Conservation (phyloP, 2,888 invertebrate genomes). For the Erebia ligea region DNA sequence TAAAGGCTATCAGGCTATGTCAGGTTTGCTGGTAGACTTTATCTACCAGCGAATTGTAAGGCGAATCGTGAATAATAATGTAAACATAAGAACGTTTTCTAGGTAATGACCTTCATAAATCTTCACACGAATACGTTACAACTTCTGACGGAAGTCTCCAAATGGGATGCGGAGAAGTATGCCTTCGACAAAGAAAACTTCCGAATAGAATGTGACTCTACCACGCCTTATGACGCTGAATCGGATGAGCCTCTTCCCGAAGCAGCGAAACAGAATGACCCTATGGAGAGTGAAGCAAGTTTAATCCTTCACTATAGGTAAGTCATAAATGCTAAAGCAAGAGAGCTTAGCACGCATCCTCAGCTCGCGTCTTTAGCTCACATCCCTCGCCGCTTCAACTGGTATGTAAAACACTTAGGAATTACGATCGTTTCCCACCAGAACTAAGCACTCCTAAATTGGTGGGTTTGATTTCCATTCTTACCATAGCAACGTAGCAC, state of each 20-base stretch:
- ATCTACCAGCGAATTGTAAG: too few relatives aligned
- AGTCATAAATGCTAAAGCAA: constrained; percentile 4
- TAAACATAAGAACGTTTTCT: constrained; percentile 17
- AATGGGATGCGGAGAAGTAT: constrained; percentile 81
- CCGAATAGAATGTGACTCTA: constrained; percentile 73
- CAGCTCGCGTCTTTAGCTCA: too few relatives aligned
- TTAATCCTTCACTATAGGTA: constrained; percentile 79
- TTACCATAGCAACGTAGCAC: too few relatives aligned
- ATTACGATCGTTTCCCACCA: too few relatives aligned
- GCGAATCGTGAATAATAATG: neutral
- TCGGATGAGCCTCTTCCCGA: constrained; percentile 77
- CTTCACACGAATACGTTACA: constrained; percentile 83
- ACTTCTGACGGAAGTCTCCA: constrained; percentile 80
- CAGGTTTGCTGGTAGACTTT: too few relatives aligned
- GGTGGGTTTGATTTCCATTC: too few relatives aligned
- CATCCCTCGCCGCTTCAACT: too few relatives aligned
- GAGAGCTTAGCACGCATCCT: too few relatives aligned
- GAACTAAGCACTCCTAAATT: too few relatives aligned
- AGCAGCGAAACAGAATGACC: constrained; percentile 69
- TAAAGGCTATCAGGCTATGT: too few relatives aligned
- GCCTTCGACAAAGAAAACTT: constrained; percentile 83
- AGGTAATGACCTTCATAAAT: constrained; percentile 83
- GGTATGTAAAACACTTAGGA: too few relatives aligned
- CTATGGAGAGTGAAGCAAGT: constrained; percentile 75
- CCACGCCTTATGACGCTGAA: constrained; percentile 75